Conservation (phyloP, 1,140 invertebrate genomes). For the Brachionus rotundiformis region DNA sequence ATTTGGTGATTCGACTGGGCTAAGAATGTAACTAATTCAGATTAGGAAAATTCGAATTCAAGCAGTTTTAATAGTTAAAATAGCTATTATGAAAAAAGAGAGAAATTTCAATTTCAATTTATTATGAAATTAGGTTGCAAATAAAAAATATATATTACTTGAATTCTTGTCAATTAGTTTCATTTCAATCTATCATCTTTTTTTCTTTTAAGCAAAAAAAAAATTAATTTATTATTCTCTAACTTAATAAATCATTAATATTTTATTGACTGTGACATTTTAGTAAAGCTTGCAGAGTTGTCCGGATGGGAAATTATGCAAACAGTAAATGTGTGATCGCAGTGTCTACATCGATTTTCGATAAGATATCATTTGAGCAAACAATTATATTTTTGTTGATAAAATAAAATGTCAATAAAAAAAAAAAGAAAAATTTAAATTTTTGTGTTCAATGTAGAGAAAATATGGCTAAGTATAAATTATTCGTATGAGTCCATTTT, state of each 20-base stretch:
- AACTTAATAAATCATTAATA: neutral
- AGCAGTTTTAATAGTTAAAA: neutral
- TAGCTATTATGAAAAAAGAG: neutral
- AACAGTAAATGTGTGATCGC: neutral
- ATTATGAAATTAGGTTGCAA: constrained; percentile 48
- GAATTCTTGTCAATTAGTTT: constrained; percentile 44
- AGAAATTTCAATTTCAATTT: neutral
- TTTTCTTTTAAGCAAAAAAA: neutral
- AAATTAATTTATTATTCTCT: constrained; percentile 13
- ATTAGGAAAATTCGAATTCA: neutral
- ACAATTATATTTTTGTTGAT: neutral
- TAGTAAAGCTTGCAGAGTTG: neutral
- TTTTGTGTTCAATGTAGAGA: neutral
- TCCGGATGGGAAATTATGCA: constrained; percentile 18
- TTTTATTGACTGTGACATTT: constrained; percentile 1
- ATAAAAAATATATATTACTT: constrained; percentile 31
- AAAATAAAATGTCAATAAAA: constrained; percentile 1
- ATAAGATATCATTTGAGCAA: constrained; percentile 35
- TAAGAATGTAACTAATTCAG: neutral
- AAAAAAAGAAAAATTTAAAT: constrained; percentile 10
- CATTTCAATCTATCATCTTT: constrained; percentile 14
- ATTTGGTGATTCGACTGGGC: neutral
- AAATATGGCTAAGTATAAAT: neutral
- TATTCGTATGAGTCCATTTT: neutral
- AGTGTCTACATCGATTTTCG: constrained; percentile 16